A percentile compares a stretch with the other conserved stretches of the same genome.
Conservation (phyloP, 2,113 vertebrate species). For the Centrocercus urophasianus region DNA sequence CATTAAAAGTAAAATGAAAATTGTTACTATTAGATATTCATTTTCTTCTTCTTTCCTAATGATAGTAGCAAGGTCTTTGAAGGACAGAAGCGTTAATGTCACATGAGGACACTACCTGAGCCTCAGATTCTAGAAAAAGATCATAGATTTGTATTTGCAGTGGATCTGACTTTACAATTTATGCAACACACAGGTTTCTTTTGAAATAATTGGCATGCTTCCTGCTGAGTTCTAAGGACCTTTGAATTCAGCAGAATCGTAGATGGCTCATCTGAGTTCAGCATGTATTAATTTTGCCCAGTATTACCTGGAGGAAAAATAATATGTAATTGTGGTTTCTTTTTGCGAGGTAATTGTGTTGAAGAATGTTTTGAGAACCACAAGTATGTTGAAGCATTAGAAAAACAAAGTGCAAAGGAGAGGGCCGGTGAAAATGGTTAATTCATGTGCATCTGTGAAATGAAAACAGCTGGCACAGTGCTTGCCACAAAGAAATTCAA, state of each 20-base stretch:
- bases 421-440: background rate
- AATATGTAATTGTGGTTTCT: background rate
- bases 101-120: background rate
- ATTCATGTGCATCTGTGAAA: background rate
- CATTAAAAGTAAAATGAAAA: background rate
- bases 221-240: constrained; percentile 21
- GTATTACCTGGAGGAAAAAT: background rate
- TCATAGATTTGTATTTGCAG: background rate
- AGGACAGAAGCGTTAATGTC: background rate
- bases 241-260: constrained; percentile 23
- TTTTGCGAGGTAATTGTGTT: background rate
- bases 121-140: background rate
- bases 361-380: background rate
- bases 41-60: background rate
- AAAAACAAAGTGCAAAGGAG: background rate
- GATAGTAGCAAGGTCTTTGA: background rate
- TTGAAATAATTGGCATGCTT: constrained; percentile 25
- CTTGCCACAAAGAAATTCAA: background rate
- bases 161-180: background rate
- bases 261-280: background rate
- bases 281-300: background rate
- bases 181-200: background rate
- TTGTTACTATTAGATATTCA: rapidly evolving
- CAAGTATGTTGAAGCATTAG: background rate
- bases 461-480: background rate